Percentiles rank a stretch among this genome's conserved stretches.
Conservation (phyloP, 1,140 invertebrate species). For the Aphis craccivora region DNA sequence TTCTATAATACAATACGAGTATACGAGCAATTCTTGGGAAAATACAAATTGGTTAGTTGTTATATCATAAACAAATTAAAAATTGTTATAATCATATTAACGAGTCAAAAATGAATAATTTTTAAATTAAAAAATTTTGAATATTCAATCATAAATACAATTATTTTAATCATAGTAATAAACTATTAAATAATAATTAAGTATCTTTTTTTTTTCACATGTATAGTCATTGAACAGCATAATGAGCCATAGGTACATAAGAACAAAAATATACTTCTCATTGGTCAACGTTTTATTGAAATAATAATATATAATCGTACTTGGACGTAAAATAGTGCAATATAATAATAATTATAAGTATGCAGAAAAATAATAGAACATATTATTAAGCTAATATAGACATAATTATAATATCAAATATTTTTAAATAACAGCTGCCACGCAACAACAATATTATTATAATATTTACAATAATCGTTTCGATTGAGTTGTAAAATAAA, state of each 20-base stretch:
- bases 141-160: no score
- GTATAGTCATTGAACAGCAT: no score
- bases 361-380: not conserved
- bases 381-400: not conserved
- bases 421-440: not conserved
- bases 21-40: not conserved
- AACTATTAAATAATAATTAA: no score
- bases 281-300: not conserved
- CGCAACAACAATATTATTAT: not conserved
- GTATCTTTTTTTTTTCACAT: no score
- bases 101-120: no score
- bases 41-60: not conserved
- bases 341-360: no score
- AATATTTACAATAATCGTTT: not conserved
- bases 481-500: conserved; percentile 2
- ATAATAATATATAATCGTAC: not conserved
- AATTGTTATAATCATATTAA: no score
- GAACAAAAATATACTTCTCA: not conserved
- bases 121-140: no score
- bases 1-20: not conserved
- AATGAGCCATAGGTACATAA: no score
- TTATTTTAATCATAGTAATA: no score
- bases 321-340: no score
- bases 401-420: not conserved
- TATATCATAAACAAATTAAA: not conserved